Evolutionary conservation across 2,888 invertebrate genomes (phyloP), one percentile per base, ranked within the genome.

Genomic region (Choreutis nemorana): DNA sequence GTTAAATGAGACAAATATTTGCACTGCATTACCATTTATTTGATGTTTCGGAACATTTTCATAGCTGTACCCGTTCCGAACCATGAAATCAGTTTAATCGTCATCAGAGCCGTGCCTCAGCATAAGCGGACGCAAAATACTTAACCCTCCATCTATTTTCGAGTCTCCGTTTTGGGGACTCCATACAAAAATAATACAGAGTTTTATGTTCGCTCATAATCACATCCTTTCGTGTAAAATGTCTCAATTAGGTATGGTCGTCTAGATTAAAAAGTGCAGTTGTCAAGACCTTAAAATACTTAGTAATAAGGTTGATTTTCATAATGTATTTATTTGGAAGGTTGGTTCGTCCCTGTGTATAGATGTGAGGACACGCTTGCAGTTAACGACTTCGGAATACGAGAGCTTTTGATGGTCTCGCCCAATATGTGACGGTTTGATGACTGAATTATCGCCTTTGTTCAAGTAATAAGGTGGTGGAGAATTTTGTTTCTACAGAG

Each of bases 171-270:
- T 57, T 48, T 37, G 42, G 44, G 35, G 45, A 44, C 41, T 42
- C 39, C 41, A 47, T 43, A 55, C 62, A 54, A 45, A 61, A 65
- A 71, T 66, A 64, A 59, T 62, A 54, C 51, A 26, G 33, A 59
- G 55, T 68, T 73, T 73, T 72, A 73, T 68, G 73, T 59, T 62
- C 65, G 57, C 48, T 51, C 62, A 64, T 73, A 73, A 75, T 73
- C 72, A 72, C 71, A 70, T 72, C 70, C 73, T 75, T 70, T 68
- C 53, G 61, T 62, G 67, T 73, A 61, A 67, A 72, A 75, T 64
- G 68, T 73, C 75, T 77, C 77, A 75, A 77, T 77, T 77, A 71
- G 59, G 61, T 55, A 64, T 61, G 73, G 67, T 57, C 60, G 63
- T n/a, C n/a, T n/a, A n/a, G n/a, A n/a, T n/a, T n/a, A n/a, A n/a